Percentiles rank a stretch among this genome's conserved stretches.
These are phyloP conservation scores for Microctenopoma stevenorrisi DNA, from an alignment of 2,797 vertebrate genomes.

Conservation along the genomic window DNA sequence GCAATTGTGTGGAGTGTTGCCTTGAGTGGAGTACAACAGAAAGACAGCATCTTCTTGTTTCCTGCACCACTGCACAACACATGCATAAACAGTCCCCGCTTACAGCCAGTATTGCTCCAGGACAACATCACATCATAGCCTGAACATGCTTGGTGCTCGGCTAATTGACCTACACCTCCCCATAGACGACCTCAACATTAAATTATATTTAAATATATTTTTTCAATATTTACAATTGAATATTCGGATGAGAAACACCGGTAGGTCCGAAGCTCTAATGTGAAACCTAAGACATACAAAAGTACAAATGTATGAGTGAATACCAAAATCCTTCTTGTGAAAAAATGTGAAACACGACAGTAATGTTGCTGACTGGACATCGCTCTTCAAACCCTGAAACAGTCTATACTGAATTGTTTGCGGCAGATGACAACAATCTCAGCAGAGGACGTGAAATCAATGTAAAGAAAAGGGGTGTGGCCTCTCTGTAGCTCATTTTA, in stretches of 20 bases:
- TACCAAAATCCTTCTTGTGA: conserved; percentile 7
- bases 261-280: neutral
- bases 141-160: conserved; percentile 77
- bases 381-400: conserved; percentile 33
- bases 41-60: conserved; percentile 83
- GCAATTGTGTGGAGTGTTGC: conserved; percentile 83
- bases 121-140: conserved; percentile 81
- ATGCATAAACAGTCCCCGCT: conserved; percentile 86
- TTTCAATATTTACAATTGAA: conserved; percentile 5
- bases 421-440: conserved; percentile 43
- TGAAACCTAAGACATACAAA: neutral
- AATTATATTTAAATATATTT: conserved; percentile 38
- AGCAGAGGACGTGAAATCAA: conserved; percentile 65
- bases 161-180: conserved; percentile 79
- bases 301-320: neutral
- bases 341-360: conserved; percentile 4
- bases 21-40: conserved; percentile 82
- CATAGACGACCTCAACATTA: conserved; percentile 46
- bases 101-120: conserved; percentile 73
- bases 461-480: conserved; percentile 47
- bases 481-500: conserved; percentile 36
- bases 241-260: conserved; percentile 16
- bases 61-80: conserved; percentile 87
- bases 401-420: conserved; percentile 45
- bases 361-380: conserved; percentile 1